Percentiles rank a stretch among this genome's conserved stretches.
phyloP scores from a whole-genome alignment of 1,140 invertebrate species.

The Bradysia coprophila region DNA sequence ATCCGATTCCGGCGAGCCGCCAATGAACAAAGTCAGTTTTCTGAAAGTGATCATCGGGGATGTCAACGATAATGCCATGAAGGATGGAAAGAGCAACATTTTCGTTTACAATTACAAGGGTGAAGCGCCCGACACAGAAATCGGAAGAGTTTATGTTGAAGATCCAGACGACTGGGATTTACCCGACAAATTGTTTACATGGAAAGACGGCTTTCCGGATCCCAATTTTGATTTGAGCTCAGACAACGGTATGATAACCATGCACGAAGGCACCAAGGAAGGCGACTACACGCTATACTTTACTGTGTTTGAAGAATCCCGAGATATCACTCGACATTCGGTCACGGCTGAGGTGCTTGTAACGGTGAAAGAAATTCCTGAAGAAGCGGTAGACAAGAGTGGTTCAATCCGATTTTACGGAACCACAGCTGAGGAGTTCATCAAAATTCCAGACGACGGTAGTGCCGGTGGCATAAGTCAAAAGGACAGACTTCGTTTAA shows the following conservation, averaged over 20 bases:
- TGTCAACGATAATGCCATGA: conserved; percentile 75
- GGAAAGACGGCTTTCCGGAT: conserved; percentile 29
- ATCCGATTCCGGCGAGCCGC: conserved; percentile 55
- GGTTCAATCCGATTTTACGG: conserved; percentile 73
- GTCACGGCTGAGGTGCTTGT: conserved; percentile 67
- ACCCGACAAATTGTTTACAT: conserved; percentile 66
- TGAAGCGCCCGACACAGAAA: conserved; percentile 49
- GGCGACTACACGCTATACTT: conserved; percentile 51
- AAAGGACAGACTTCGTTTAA: conserved; percentile 46
- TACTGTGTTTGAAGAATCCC: conserved; percentile 43
- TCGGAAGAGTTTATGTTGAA: conserved; percentile 77
- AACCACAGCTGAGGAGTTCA: conserved; percentile 67
- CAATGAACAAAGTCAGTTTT: conserved; percentile 49
- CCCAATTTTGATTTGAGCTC: conserved; percentile 46
- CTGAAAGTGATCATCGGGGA: conserved; percentile 78
- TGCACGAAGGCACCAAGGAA: conserved; percentile 46
- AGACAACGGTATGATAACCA: conserved; percentile 66
- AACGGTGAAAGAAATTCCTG: conserved; percentile 64
- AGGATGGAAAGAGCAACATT: conserved; percentile 62
- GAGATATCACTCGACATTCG: conserved; percentile 30
- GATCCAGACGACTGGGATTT: conserved; percentile 90
- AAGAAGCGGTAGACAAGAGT: conserved; percentile 76
- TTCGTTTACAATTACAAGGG: conserved; percentile 84
- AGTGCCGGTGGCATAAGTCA: conserved; percentile 40
- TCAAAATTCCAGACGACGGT: conserved; percentile 36